Base-by-base conservation (phyloP, 2,888 invertebrate genomes). In the Lepidocyrtoides sp. region DNA sequence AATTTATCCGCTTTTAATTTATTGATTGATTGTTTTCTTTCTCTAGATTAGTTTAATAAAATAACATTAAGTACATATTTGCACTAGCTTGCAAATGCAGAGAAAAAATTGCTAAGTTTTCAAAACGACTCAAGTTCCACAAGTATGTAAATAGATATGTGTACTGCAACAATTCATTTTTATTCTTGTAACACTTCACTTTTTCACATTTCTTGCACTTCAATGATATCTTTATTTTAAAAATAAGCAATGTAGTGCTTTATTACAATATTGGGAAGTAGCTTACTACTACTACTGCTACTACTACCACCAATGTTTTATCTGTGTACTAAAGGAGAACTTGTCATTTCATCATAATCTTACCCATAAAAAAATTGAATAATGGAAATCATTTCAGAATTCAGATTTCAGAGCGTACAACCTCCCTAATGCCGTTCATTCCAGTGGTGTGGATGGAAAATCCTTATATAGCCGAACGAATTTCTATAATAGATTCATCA, bases 401-500 rank as follows among this genome's bases (percentile, higher is more conserved):
- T 36, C 36, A 2, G 36, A 36, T 36, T 36, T 36, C n/a, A 17
- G 8, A 29, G 26, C 14, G 14, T 20, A n/a, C 66, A 4, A 66
- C 66, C 32, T n/a, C 8, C 1, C 32, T 63, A 63, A 63, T 29
- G 14, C 29, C 63, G 17, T 23, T 20, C 5, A 57, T 23, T 17
- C 63, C 29, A 26, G 14, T n/a, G n/a, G n/a, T 14, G 26, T n/a
- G 51, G 7, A 20, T 0, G 23, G 23, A 20, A 77, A 48, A 20
- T 12, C 51, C 77, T 5, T 41, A 75, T 75, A 75, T 3, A 57
- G 23, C 63, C 26, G 12, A 29, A 63, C 17, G 14, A 32, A n/a
- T 36, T 69, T 69, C 32, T 69, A 32, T 69, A 72, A 72, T 23
- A 41, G 72, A 72, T 72, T 72, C 86, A 77, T 79, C 77, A 77